Evolutionary conservation across 2,888 invertebrate species (phyloP).

Genomic region (Bruchidius siliquastri): DNA sequence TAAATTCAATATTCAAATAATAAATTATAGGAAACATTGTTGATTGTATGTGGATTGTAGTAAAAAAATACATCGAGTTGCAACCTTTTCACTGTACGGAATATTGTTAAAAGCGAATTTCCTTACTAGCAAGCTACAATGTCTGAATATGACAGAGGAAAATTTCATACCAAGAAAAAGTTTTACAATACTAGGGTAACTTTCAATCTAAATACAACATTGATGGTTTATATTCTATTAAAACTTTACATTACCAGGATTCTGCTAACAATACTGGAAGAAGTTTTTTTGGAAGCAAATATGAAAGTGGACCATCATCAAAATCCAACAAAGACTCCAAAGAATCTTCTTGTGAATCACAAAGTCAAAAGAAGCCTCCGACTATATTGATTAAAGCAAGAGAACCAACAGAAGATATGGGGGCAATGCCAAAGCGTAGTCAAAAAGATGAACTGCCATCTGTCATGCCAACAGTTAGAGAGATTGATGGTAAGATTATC

Average conservation of each 20-base stretch:
- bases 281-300: constrained; percentile 30
- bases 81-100: no score
- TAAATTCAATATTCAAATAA: no score
- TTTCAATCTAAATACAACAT: constrained; percentile 5
- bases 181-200: constrained; percentile 32
- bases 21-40: no score
- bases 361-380: constrained; percentile 49
- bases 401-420: constrained; percentile 55
- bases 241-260: constrained; percentile 11
- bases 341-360: constrained; percentile 16
- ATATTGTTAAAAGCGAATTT: no score
- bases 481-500: constrained; percentile 52
- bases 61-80: no score
- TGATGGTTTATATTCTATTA: neutral
- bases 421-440: constrained; percentile 57
- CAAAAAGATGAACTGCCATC: constrained; percentile 32
- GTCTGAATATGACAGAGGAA: constrained; percentile 41
- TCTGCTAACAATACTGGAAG: constrained; percentile 20
- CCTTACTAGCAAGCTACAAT: no score
- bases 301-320: constrained; percentile 7
- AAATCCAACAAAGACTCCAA: constrained; percentile 20
- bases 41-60: no score
- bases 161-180: constrained; percentile 51
- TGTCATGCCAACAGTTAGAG: constrained; percentile 46
- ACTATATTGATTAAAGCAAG: constrained; percentile 66